Conservation (phyloP, 2,113 vertebrate genomes). For the Corythornis cristatus region DNA sequence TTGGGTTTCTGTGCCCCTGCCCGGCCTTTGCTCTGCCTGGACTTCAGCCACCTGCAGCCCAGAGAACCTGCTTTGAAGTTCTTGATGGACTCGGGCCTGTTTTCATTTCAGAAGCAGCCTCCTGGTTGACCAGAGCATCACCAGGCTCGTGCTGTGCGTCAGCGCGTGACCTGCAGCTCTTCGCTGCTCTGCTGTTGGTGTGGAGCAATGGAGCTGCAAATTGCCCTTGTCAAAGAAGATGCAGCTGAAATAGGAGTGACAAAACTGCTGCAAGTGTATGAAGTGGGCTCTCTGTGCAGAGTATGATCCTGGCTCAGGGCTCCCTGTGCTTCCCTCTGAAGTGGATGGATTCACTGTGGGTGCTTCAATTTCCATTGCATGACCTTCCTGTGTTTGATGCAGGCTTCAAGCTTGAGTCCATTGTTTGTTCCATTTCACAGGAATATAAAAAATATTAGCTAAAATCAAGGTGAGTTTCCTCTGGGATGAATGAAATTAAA, state of each 20-base stretch:
- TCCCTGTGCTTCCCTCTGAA: fast-evolving
- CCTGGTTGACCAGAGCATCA: fast-evolving
- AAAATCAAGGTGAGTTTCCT: not conserved
- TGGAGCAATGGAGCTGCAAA: not conserved
- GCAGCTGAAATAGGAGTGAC: not conserved
- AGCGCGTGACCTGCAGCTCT: not conserved
- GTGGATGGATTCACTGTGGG: fast-evolving
- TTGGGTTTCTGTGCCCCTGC: not conserved
- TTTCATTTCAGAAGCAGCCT: not conserved
- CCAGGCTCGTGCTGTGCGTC: not conserved
- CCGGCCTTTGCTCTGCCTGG: fast-evolving
- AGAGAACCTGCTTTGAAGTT: not conserved
- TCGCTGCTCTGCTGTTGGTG: not conserved
- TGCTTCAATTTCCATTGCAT: not conserved
- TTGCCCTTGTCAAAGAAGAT: not conserved
- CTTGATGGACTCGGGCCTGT: not conserved
- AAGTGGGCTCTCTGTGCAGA: not conserved
- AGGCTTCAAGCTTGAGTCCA: not conserved
- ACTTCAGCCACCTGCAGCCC: not conserved
- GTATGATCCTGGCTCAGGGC: not conserved
- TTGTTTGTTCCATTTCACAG: not conserved
- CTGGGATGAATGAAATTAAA: not conserved
- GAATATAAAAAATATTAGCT: not conserved
- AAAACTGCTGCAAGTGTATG: not conserved
- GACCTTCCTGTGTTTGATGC: not conserved